Base-by-base conservation (phyloP, 2,113 vertebrate genomes). In the Psilopsiagon aurifrons region DNA sequence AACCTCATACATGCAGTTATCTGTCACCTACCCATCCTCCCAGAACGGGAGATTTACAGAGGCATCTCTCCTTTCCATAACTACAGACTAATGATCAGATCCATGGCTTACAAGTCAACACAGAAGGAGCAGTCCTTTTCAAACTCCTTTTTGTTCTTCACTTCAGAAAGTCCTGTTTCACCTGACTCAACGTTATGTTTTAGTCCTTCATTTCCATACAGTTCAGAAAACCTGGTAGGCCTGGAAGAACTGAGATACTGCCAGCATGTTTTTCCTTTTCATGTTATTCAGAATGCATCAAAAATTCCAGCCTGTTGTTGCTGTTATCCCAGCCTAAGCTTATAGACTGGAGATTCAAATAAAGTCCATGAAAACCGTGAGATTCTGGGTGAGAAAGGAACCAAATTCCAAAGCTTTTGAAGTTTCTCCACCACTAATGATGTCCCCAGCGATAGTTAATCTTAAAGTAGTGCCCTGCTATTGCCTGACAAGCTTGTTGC, bases 401-500 rank as follows among this genome's bases (percentile, higher is more conserved):
- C 71, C 63, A 70, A 69, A 89, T 85, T 68, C 59, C 82, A 77
- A 83, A 59, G 59, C 67, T 83, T 97, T 88, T 93, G 67, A 93
- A 83, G 88, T 95, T 90, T 88, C 88, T 78, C 39, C 83, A 75
- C 71, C 46, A 88, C 88, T 96, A 92, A 97, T 94, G 75, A 96
- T 90, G 85, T 96, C 90, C 92, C 85, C 41, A 66, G 78, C 0
- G 84, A 93, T 73, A 88, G 84, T 90, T 92, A 90, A 94, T 94
- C 92, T 83, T 77, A 43, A 86, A 92, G 92, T 55, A 79, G 77
- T 92, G 91, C 91, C 83, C 81, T 87, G 81, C 87, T 96, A 37
- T 59, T 92, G 84, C 84, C 46, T 95, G 94, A 83, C 87, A 85
- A 90, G 67, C 91, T 90, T 87, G 94, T 97, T 96, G 93, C 95